phyloP scores from a whole-genome alignment of 2,113 vertebrate species.

The Elaphurus davidianus region DNA sequence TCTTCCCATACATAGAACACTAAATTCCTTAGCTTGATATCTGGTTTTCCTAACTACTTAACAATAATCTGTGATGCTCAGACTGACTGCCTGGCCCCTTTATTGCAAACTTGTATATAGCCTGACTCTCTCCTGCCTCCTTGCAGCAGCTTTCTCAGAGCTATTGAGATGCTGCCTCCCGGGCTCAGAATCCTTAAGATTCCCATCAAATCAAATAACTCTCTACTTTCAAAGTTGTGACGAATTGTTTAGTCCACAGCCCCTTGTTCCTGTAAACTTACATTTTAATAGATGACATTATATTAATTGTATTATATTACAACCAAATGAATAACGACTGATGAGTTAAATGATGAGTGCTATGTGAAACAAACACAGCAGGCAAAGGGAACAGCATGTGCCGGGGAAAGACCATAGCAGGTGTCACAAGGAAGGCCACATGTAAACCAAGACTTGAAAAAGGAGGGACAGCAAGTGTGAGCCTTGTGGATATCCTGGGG shows the following conservation, averaged over 20 bases:
- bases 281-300: background rate
- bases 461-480: rapidly evolving
- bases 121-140: background rate
- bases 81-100: background rate
- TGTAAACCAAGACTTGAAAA: background rate
- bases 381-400: background rate
- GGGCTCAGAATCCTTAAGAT: background rate
- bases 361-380: background rate
- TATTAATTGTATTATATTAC: too few species aligned
- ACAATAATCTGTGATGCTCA: background rate
- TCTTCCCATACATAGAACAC: background rate
- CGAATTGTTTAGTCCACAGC: background rate
- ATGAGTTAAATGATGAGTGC: background rate
- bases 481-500: background rate
- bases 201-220: background rate
- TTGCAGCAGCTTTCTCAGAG: background rate
- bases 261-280: background rate
- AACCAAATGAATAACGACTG: background rate
- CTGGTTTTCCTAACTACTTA: background rate
- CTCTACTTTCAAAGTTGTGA: background rate
- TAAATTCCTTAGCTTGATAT: background rate
- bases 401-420: background rate
- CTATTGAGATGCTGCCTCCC: background rate
- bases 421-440: background rate
- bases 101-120: background rate